These are phyloP conservation scores for Halichoerus grypus DNA, from an alignment of 2,113 vertebrate genomes.

Conservation along the genomic window DNA sequence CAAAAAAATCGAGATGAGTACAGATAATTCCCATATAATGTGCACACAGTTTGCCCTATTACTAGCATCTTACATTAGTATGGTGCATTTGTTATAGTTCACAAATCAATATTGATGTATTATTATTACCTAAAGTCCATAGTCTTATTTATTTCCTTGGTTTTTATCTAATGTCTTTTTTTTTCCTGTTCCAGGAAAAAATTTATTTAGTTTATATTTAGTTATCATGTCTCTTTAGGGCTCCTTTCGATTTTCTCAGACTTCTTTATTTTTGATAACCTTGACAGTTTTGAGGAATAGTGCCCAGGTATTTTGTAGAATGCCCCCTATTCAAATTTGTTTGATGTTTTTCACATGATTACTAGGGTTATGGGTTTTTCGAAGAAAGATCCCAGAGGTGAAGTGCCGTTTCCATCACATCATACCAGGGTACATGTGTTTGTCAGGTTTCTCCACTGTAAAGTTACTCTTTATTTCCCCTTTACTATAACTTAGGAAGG, in stretches of 20 bases:
- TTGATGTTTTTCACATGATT: neutral
- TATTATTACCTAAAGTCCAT: neutral
- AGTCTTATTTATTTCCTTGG: neutral
- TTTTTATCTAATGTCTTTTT: neutral
- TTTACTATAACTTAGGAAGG: neutral
- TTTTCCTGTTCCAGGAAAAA: neutral
- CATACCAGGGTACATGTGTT: neutral
- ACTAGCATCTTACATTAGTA: neutral
- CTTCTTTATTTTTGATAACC: neutral
- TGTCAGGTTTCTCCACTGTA: neutral
- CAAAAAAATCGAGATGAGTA: neutral
- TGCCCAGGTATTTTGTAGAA: neutral
- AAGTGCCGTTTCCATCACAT: neutral
- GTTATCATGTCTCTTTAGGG: neutral
- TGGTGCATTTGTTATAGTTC: neutral
- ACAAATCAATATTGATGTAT: neutral
- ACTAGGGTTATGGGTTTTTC: neutral
- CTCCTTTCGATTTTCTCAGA: neutral
- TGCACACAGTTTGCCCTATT: neutral
- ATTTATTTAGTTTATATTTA: neutral
- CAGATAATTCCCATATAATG: neutral
- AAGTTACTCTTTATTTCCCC: neutral
- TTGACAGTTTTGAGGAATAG: neutral
- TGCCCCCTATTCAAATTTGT: neutral
- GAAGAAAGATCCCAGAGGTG: neutral